Evolutionary conservation across 2,113 vertebrate species (phyloP).

Genomic region (Motacilla alba): DNA sequence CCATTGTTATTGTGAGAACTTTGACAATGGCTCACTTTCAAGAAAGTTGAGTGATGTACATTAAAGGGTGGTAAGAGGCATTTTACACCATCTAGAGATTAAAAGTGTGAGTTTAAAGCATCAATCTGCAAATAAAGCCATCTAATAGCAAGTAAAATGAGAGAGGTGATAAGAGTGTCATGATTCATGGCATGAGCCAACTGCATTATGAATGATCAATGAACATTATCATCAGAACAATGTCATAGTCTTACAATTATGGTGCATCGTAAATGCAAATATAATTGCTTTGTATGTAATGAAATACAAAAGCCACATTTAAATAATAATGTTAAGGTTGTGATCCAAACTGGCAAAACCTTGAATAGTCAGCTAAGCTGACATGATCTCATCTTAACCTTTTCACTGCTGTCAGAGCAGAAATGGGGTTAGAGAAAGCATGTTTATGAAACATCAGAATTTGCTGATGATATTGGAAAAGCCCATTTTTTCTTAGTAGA

Average conservation of each 20-base stretch:
- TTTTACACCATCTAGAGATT: constrained; percentile 57
- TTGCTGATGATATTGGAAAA: constrained; percentile 5
- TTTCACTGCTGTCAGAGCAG: background rate
- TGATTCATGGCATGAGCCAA: constrained; percentile 59
- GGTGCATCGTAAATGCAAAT: constrained; percentile 68
- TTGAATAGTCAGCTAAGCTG: background rate
- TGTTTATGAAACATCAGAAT: background rate
- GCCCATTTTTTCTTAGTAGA: background rate
- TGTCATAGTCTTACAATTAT: constrained; percentile 71
- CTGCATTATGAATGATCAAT: constrained; percentile 73
- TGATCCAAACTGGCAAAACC: constrained; percentile 38
- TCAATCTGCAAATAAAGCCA: constrained; percentile 59
- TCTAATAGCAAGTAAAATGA: constrained; percentile 56
- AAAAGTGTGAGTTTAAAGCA: constrained; percentile 52
- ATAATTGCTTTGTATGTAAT: constrained; percentile 68
- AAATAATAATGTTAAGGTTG: constrained; percentile 64
- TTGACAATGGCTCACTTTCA: background rate
- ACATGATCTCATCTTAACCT: constrained; percentile 38
- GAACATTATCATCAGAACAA: constrained; percentile 70
- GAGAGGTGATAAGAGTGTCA: constrained; percentile 64
- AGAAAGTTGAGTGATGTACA: background rate
- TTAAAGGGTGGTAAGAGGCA: background rate
- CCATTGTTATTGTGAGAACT: background rate
- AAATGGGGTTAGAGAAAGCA: background rate
- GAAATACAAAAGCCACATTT: constrained; percentile 65